A percentile compares a stretch with the other conserved stretches of the same genome.
These are phyloP conservation scores for Thomomys bottae DNA, from an alignment of 2,113 vertebrate genomes.

Conservation along the genomic window DNA sequence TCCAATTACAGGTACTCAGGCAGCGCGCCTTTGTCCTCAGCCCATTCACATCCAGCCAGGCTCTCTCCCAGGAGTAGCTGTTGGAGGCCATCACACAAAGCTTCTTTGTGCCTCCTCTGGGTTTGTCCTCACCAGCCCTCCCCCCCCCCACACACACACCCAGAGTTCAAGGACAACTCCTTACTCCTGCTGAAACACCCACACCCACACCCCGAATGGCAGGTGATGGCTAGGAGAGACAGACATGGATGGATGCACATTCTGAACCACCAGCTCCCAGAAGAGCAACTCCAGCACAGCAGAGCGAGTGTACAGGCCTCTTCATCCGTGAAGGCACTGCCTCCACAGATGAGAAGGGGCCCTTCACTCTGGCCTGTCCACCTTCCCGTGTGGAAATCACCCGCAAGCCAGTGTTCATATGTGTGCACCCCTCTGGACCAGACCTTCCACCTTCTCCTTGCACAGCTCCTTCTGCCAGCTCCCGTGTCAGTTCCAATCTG, in stretches of 20 bases:
- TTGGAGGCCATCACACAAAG: background rate
- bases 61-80: constrained; percentile 11
- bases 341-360: background rate
- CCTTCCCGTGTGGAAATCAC: background rate
- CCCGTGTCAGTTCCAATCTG: background rate
- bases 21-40: constrained; percentile 58
- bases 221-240: background rate
- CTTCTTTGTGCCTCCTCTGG: background rate
- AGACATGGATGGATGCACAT: background rate
- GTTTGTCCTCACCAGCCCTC: background rate
- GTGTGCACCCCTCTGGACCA: too few relatives aligned
- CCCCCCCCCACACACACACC: too few relatives aligned
- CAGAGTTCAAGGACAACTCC: constrained; percentile 47
- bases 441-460: background rate
- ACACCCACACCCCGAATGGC: too few relatives aligned
- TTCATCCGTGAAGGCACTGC: background rate
- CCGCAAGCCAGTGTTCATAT: background rate
- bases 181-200: background rate
- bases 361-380: background rate
- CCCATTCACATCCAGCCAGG: background rate
- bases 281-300: background rate
- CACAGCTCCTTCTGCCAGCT: background rate
- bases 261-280: background rate
- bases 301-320: too few relatives aligned
- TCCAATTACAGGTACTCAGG: constrained; percentile 76